phyloP scores from a whole-genome alignment of 1,140 invertebrate species.

The Trichomalopsis sarcophagae region DNA sequence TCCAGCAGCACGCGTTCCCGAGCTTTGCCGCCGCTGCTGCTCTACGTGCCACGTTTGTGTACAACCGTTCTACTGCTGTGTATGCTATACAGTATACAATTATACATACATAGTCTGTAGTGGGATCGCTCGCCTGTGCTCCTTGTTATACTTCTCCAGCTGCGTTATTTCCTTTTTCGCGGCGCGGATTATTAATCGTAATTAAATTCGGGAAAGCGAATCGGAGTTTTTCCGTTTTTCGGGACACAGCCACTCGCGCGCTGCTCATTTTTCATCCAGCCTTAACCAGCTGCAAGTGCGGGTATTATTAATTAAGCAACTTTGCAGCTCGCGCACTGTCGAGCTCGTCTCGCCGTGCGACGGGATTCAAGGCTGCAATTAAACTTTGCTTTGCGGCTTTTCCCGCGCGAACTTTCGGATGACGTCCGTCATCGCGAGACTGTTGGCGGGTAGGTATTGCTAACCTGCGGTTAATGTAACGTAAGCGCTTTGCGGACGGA shows the following conservation, averaged over 20 bases:
- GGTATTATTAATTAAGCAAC: not conserved
- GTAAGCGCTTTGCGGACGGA: not conserved
- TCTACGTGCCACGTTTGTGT: too few relatives aligned
- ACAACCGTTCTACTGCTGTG: too few relatives aligned
- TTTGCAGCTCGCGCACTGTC: not conserved
- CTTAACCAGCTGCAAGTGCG: too few relatives aligned
- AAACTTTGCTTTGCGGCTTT: not conserved
- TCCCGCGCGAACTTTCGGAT: not conserved
- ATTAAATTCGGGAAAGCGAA: not conserved
- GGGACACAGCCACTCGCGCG: too few relatives aligned
- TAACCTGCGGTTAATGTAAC: not conserved
- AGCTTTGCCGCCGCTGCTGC: not conserved
- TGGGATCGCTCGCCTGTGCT: not conserved
- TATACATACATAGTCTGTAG: too few relatives aligned
- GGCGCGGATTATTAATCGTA: not conserved
- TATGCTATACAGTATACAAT: too few relatives aligned
- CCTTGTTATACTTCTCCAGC: not conserved
- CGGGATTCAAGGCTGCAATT: not conserved
- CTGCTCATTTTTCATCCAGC: too few relatives aligned
- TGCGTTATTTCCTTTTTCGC: not conserved
- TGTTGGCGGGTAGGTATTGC: too few relatives aligned
- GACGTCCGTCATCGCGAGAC: not conserved
- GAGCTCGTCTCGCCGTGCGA: not conserved
- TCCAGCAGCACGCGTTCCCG: not conserved
- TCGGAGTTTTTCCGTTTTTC: not conserved